phyloP scores from a whole-genome alignment of 2,797 vertebrate genomes.

The Eospalax fontanierii region DNA sequence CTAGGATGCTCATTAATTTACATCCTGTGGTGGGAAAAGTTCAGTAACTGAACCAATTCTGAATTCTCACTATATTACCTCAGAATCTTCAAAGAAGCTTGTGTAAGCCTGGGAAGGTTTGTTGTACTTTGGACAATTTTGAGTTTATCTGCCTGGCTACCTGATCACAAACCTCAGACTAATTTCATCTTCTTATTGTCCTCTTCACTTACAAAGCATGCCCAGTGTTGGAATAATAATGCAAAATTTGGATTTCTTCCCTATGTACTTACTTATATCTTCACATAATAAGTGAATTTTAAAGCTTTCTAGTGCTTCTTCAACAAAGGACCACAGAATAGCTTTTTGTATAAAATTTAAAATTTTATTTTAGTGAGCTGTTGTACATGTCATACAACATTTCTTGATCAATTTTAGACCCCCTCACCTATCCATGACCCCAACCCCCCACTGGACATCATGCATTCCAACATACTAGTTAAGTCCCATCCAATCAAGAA shows the following conservation, averaged over 20 bases:
- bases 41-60: neutral
- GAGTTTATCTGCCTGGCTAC: neutral
- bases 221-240: neutral
- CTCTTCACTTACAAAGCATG: too few relatives aligned
- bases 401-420: too few relatives aligned
- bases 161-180: neutral
- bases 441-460: too few relatives aligned
- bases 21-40: neutral
- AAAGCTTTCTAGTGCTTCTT: neutral
- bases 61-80: neutral
- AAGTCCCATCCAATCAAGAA: too few relatives aligned
- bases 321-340: neutral
- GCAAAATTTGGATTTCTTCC: neutral
- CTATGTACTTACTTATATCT: neutral
- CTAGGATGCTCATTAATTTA: neutral
- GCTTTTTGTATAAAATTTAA: too few relatives aligned
- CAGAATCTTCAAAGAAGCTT: neutral
- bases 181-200: too few relatives aligned
- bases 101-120: neutral
- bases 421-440: too few relatives aligned
- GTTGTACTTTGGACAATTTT: neutral
- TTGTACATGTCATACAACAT: too few relatives aligned
- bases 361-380: too few relatives aligned
- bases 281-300: neutral
- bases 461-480: too few relatives aligned